A percentile compares a stretch with the other conserved stretches of the same genome.
Conservation (phyloP, 2,797 vertebrate species). For the Apodemus agrarius region DNA sequence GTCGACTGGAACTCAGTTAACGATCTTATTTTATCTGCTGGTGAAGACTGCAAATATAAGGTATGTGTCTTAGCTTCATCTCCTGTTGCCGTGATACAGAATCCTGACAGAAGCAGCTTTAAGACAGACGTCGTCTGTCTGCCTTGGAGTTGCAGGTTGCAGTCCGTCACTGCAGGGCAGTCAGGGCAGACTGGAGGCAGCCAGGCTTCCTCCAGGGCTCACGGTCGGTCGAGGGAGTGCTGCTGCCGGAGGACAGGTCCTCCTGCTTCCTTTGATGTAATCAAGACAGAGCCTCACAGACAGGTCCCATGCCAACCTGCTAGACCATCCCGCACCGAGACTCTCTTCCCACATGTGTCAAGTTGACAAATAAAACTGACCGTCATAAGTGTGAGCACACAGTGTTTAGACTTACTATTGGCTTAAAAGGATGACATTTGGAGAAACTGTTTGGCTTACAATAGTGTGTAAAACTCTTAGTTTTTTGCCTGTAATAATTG, state of each 20-base stretch:
- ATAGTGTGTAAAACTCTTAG: neutral
- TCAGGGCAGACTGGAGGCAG: neutral
- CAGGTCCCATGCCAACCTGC: neutral
- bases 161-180: neutral
- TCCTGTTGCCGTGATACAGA: neutral
- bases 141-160: neutral
- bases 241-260: neutral
- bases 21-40: slow-evolving; percentile 95
- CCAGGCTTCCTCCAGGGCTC: neutral
- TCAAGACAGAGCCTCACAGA: neutral
- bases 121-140: no score
- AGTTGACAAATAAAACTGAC: neutral
- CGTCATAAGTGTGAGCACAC: neutral
- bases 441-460: neutral
- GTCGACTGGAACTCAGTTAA: slow-evolving; percentile 98
- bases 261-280: neutral
- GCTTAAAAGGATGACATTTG: slow-evolving; percentile 33
- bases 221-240: neutral
- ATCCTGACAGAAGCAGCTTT: neutral
- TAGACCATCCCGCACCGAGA: neutral
- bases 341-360: neutral
- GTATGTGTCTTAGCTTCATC: slow-evolving; percentile 83
- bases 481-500: slow-evolving; percentile 49
- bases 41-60: slow-evolving; percentile 98
- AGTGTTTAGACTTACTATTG: neutral